A percentile compares a stretch with the other conserved stretches of the same genome.
phyloP scores from a whole-genome alignment of 2,113 vertebrate species.

The Lonchura striata region DNA sequence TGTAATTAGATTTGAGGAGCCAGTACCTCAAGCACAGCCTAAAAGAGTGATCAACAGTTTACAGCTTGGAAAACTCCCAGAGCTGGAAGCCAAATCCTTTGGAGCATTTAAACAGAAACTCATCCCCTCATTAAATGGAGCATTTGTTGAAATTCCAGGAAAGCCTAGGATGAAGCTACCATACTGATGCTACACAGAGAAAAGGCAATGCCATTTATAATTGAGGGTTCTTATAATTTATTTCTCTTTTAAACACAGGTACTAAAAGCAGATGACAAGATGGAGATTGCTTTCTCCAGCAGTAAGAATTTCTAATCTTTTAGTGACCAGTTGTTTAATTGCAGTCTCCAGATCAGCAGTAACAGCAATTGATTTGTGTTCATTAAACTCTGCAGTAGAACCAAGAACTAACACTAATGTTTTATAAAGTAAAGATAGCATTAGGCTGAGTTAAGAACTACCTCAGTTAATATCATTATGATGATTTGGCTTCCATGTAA shows the following conservation, averaged over 20 bases:
- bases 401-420: neutral
- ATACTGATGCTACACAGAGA: neutral
- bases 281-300: neutral
- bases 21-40: constrained; percentile 42
- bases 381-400: neutral
- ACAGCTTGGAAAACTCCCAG: constrained; percentile 44
- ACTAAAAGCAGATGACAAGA: neutral
- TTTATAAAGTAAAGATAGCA: neutral
- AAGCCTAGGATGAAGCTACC: neutral
- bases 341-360: neutral
- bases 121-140: neutral
- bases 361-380: neutral
- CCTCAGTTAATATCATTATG: neutral
- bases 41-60: constrained; percentile 35
- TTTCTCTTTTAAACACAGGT: neutral
- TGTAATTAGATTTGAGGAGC: constrained; percentile 42
- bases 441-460: neutral
- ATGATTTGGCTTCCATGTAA: neutral
- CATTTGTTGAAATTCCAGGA: constrained; percentile 29
- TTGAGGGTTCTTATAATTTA: neutral
- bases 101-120: constrained; percentile 14
- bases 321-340: neutral
- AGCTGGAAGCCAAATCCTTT: constrained; percentile 21
- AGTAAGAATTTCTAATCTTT: neutral
- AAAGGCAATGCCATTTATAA: neutral